phyloP scores from a whole-genome alignment of 2,888 invertebrate genomes.

The Ectemnius cavifrons region DNA sequence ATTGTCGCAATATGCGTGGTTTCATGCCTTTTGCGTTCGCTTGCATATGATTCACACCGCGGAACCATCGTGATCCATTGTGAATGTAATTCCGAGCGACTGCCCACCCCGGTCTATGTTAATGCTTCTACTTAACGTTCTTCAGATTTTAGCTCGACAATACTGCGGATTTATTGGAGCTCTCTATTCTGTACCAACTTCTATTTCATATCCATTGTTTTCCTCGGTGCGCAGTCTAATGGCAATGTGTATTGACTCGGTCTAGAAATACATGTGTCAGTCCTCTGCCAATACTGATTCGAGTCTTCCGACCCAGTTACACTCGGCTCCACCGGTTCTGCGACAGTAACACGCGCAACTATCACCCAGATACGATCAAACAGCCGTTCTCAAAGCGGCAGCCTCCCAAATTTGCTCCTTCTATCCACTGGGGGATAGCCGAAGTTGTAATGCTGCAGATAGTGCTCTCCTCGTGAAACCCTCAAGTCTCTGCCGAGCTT shows the following conservation, averaged over 20 bases:
- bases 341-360: background rate
- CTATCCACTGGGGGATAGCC: background rate
- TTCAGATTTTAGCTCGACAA: too few species aligned
- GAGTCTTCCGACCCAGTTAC: background rate
- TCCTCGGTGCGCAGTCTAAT: too few species aligned
- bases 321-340: background rate
- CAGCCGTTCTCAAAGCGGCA: conserved; percentile 1
- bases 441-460: background rate
- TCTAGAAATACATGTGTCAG: background rate
- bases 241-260: too few species aligned
- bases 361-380: conserved; percentile 5
- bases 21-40: conserved; percentile 38
- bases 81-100: conserved; percentile 35
- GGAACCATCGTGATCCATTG: conserved; percentile 27
- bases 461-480: too few species aligned
- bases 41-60: conserved; percentile 30
- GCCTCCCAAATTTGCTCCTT: background rate
- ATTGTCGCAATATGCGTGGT: conserved; percentile 27
- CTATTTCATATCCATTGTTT: too few species aligned
- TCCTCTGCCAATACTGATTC: conserved; percentile 2
- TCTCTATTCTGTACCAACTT: too few species aligned
- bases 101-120: background rate
- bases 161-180: too few species aligned
- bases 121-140: conserved; percentile 30
- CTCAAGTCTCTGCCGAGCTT: background rate